Evolutionary conservation across 2,797 vertebrate species (phyloP).

Genomic region (Pipistrellus pipistrellus): DNA sequence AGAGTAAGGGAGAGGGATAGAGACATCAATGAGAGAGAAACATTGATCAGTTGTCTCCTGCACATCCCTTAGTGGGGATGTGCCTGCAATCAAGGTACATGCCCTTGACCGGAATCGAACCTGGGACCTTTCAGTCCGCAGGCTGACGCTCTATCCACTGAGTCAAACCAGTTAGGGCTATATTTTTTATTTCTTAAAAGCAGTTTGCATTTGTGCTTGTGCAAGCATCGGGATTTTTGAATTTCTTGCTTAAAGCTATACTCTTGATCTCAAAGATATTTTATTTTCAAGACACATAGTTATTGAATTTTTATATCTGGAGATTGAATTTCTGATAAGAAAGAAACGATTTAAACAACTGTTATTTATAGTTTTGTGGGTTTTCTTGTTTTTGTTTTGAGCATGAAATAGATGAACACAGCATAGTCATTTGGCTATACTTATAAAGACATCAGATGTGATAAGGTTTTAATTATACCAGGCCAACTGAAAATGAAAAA

Average conservation of each 20-base stretch:
- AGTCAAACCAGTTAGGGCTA: background rate
- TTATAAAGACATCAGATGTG: slow-evolving; percentile 73
- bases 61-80: too few relatives aligned
- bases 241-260: slow-evolving; percentile 51
- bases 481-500: slow-evolving; percentile 77
- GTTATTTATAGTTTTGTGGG: background rate
- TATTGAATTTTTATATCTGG: slow-evolving; percentile 59
- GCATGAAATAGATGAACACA: slow-evolving; percentile 49
- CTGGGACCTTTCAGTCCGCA: too few relatives aligned
- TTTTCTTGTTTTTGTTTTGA: slow-evolving; percentile 48
- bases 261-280: slow-evolving; percentile 61
- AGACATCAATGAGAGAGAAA: too few relatives aligned
- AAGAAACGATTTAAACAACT: slow-evolving; percentile 56
- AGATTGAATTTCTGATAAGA: slow-evolving; percentile 54
- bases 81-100: too few relatives aligned
- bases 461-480: slow-evolving; percentile 80
- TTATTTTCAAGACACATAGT: slow-evolving; percentile 46
- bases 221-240: background rate
- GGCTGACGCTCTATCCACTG: too few relatives aligned
- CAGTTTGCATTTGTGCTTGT: slow-evolving; percentile 43
- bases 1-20: too few relatives aligned
- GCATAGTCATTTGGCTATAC: slow-evolving; percentile 63
- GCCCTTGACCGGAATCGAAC: too few relatives aligned
- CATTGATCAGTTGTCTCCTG: too few relatives aligned
- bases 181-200: slow-evolving; percentile 59